phyloP scores from a whole-genome alignment of 2,888 invertebrate species.

The Rhingia rostrata region DNA sequence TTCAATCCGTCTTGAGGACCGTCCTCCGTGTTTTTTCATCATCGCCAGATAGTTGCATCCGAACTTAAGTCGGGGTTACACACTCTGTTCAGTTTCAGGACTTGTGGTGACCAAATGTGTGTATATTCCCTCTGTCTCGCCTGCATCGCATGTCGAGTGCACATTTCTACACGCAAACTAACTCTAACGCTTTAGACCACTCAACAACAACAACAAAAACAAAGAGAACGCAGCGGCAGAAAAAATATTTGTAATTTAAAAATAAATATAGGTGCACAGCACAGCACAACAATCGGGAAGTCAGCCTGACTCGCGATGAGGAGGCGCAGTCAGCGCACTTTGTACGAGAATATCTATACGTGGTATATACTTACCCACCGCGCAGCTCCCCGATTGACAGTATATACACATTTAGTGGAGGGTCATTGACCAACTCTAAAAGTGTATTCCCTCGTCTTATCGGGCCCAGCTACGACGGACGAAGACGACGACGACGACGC shows the following conservation, averaged over 20 bases:
- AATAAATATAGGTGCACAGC: slow-evolving; percentile 60
- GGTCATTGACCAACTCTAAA: slow-evolving; percentile 67
- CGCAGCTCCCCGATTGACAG: slow-evolving; percentile 13
- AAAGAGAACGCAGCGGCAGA: slow-evolving; percentile 40
- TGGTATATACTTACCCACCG: background rate
- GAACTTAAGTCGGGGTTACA: slow-evolving; percentile 36
- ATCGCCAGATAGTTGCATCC: slow-evolving; percentile 26
- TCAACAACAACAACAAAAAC: slow-evolving; percentile 16
- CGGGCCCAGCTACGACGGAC: slow-evolving; percentile 35
- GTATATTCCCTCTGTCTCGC: slow-evolving; percentile 6
- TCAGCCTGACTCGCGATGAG: slow-evolving; percentile 9
- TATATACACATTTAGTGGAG: slow-evolving; percentile 47
- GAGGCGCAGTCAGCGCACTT: slow-evolving; percentile 20
- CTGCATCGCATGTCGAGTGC: slow-evolving; percentile 48
- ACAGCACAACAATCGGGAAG: slow-evolving; percentile 41
- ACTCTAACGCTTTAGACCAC: slow-evolving; percentile 41
- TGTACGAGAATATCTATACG: background rate
- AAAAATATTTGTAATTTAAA: slow-evolving; percentile 70
- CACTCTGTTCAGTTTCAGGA: background rate
- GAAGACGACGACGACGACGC: no score
- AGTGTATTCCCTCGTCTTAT: slow-evolving; percentile 65
- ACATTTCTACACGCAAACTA: slow-evolving; percentile 60
- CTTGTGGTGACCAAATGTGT: slow-evolving; percentile 11
- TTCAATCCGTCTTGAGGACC: slow-evolving; percentile 40
- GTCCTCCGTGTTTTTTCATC: slow-evolving; percentile 5